A percentile compares a stretch with the other conserved stretches of the same genome.
These are phyloP conservation scores for Nomada lathburiana DNA, from an alignment of 2,888 invertebrate genomes.

Conservation along the genomic window DNA sequence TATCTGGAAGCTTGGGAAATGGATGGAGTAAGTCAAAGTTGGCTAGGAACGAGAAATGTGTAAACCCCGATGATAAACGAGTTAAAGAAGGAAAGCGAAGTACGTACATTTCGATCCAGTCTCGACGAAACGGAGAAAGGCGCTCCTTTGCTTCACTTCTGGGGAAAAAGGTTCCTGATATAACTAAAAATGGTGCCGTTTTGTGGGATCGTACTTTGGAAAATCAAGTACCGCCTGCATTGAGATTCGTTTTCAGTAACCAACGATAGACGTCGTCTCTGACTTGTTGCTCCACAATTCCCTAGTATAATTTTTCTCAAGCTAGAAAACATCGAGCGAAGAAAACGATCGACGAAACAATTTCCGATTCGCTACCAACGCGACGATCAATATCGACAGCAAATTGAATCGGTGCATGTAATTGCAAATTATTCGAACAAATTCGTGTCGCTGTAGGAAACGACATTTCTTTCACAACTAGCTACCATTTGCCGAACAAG, in stretches of 20 bases:
- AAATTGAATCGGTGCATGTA: slow-evolving; percentile 18
- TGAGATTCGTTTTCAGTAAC: no score
- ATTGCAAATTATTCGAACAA: slow-evolving; percentile 32
- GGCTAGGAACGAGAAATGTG: not conserved
- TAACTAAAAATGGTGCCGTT: not conserved
- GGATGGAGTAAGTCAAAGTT: slow-evolving; percentile 26
- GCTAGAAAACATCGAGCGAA: not conserved
- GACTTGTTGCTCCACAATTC: no score
- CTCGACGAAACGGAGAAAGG: not conserved
- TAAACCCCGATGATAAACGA: not conserved
- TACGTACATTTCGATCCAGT: not conserved
- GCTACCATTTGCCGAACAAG: not conserved
- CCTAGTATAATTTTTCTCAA: not conserved
- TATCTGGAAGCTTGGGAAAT: slow-evolving; percentile 26
- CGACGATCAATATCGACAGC: slow-evolving; percentile 13
- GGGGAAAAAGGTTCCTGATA: slow-evolving; percentile 15
- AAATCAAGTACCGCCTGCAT: not conserved
- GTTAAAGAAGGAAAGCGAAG: not conserved
- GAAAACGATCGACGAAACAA: not conserved
- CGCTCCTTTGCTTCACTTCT: not conserved
- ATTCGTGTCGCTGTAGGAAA: not conserved
- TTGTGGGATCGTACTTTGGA: not conserved
- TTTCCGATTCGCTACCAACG: not conserved
- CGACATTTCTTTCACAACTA: slow-evolving; percentile 8
- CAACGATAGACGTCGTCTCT: no score